These are phyloP conservation scores for Sparidentex hasta DNA, from an alignment of 2,797 vertebrate species.

Conservation along the genomic window DNA sequence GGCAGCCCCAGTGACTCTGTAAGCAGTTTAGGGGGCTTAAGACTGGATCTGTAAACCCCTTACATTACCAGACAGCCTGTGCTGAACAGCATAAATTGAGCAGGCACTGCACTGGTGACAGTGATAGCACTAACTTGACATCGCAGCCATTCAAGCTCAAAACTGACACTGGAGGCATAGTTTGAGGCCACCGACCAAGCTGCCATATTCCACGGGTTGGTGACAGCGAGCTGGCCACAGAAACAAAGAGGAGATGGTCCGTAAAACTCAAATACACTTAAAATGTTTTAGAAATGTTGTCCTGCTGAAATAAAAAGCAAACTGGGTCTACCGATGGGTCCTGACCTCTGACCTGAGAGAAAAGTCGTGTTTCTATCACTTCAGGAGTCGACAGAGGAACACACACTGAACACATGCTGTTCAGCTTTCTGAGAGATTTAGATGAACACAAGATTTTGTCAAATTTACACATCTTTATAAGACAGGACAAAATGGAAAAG, in stretches of 20 bases:
- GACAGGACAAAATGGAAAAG: slow-evolving; percentile 86
- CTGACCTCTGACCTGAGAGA: slow-evolving; percentile 6
- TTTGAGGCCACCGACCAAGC: too few species aligned
- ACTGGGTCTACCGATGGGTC: neutral
- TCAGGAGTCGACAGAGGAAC: neutral
- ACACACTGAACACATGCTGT: slow-evolving; percentile 34
- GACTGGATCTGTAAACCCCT: too few species aligned
- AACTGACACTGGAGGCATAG: too few species aligned
- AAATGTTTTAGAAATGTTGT: neutral
- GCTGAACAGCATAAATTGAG: too few species aligned
- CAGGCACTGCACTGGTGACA: too few species aligned
- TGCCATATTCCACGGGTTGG: too few species aligned
- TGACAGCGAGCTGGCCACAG: too few species aligned
- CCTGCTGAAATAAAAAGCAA: neutral
- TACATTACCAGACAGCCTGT: too few species aligned
- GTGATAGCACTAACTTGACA: too few species aligned
- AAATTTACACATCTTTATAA: slow-evolving; percentile 84
- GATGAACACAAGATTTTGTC: slow-evolving; percentile 73
- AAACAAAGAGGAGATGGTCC: neutral
- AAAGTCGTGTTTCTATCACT: neutral
- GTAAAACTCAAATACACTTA: neutral
- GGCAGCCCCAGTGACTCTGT: too few species aligned
- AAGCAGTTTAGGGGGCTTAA: too few species aligned
- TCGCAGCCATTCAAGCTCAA: too few species aligned
- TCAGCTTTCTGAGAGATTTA: slow-evolving; percentile 58